phyloP scores from a whole-genome alignment of 2,113 vertebrate species.

The Amia ocellicauda region DNA sequence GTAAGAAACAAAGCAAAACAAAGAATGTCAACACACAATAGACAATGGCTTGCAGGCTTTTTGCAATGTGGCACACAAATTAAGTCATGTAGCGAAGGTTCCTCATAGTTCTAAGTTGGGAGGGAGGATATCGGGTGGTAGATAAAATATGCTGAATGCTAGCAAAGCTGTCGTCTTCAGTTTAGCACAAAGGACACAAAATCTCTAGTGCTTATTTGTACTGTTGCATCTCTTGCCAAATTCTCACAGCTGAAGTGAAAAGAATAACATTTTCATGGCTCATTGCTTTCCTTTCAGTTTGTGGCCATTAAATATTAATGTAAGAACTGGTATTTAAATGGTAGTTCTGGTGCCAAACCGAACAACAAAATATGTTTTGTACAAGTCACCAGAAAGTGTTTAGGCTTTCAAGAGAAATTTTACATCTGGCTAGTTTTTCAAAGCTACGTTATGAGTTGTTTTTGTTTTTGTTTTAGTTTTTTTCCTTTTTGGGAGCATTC shows the following conservation, averaged over 20 bases:
- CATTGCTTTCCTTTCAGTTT: conserved; percentile 2
- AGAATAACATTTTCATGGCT: background rate
- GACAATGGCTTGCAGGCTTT: too few relatives aligned
- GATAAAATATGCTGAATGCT: background rate
- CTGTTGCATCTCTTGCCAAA: background rate
- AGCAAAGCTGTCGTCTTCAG: background rate
- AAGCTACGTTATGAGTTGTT: too few relatives aligned
- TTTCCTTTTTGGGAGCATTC: too few relatives aligned
- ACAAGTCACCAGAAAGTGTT: background rate
- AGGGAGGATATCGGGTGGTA: too few relatives aligned
- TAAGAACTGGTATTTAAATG: background rate
- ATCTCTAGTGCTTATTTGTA: background rate
- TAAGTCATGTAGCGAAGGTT: too few relatives aligned
- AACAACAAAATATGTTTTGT: background rate
- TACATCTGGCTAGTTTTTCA: too few relatives aligned
- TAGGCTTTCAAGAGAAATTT: background rate
- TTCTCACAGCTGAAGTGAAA: background rate
- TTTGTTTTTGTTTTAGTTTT: too few relatives aligned
- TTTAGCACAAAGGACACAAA: conserved; percentile 1
- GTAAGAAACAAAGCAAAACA: too few relatives aligned
- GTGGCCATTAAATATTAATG: conserved; percentile 4
- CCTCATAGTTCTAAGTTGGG: too few relatives aligned
- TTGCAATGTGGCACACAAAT: too few relatives aligned
- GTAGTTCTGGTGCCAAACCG: background rate
- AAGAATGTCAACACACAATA: too few relatives aligned